These are phyloP conservation scores for Mimachlamys varia DNA, from an alignment of 2,888 invertebrate species.

Conservation along the genomic window DNA sequence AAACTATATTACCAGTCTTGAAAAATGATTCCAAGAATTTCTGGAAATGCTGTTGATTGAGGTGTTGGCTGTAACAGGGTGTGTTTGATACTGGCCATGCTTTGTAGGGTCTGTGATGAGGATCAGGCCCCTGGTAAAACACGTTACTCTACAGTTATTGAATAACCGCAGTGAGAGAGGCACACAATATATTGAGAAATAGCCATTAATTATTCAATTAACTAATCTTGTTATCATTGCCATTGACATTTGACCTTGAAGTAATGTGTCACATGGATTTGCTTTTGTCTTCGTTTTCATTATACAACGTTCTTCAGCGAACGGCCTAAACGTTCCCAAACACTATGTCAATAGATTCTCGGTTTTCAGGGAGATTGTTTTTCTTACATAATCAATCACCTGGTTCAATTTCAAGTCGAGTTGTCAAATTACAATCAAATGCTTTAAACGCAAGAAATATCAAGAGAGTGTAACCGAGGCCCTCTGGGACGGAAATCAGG, in stretches of 20 bases:
- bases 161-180: neutral
- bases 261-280: conserved; percentile 7
- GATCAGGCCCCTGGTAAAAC: neutral
- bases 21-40: too few relatives aligned
- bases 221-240: conserved; percentile 5
- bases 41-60: too few relatives aligned
- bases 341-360: neutral
- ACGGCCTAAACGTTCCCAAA: neutral
- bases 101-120: neutral
- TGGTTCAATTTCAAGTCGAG: conserved; percentile 36
- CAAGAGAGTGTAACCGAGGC: conserved; percentile 12
- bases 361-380: neutral
- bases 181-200: neutral
- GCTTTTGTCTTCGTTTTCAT: neutral
- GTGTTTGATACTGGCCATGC: neutral
- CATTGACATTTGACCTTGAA: conserved; percentile 4
- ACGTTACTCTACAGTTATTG: neutral
- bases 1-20: too few relatives aligned
- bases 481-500: conserved; percentile 34
- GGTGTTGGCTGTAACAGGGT: too few relatives aligned
- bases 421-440: conserved; percentile 36
- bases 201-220: conserved; percentile 29
- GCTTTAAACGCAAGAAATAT: conserved; percentile 31
- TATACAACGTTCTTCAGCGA: neutral
- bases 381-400: conserved; percentile 31